A percentile compares a stretch with the other conserved stretches of the same genome.
Evolutionary conservation across 2,888 invertebrate species (phyloP).

Genomic region (Lasioglossum calceatum): DNA sequence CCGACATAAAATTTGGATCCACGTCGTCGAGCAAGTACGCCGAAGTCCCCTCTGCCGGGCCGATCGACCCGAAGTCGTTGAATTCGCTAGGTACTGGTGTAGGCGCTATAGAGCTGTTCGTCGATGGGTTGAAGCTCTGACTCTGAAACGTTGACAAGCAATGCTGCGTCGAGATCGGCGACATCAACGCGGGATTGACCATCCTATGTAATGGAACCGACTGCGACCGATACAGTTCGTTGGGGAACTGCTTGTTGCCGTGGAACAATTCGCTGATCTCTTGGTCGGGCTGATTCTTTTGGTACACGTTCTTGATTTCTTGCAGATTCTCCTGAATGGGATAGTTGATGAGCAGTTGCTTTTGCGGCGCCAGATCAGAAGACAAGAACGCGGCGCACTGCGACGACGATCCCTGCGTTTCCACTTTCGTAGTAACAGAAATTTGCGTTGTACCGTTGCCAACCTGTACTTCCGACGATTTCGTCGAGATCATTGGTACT

Average conservation of each 20-base stretch:
- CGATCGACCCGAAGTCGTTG: constrained; percentile 89
- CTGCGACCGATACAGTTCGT: constrained; percentile 88
- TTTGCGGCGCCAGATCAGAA: constrained; percentile 77
- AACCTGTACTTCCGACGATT: constrained; percentile 76
- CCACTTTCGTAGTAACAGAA: constrained; percentile 63
- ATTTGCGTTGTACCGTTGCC: constrained; percentile 60
- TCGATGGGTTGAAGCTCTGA: constrained; percentile 83
- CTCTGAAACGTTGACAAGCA: constrained; percentile 75
- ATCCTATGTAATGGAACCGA: constrained; percentile 91
- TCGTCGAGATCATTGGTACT: constrained; percentile 73
- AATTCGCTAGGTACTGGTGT: constrained; percentile 90
- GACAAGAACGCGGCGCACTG: constrained; percentile 70
- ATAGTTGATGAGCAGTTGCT: constrained; percentile 82
- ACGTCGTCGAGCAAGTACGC: constrained; percentile 81
- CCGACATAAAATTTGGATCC: constrained; percentile 79
- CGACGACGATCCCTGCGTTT: constrained; percentile 56
- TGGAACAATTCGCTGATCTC: constrained; percentile 88
- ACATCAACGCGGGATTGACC: constrained; percentile 81
- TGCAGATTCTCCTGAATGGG: constrained; percentile 83
- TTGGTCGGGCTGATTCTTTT: constrained; percentile 81
- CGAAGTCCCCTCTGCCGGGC: constrained; percentile 86
- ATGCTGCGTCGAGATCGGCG: constrained; percentile 81
- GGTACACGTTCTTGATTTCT: constrained; percentile 77
- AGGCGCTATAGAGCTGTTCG: constrained; percentile 88
- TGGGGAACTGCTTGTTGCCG: constrained; percentile 85